Conservation (phyloP, 2,888 invertebrate genomes). For the Drosophila bunnanda region DNA sequence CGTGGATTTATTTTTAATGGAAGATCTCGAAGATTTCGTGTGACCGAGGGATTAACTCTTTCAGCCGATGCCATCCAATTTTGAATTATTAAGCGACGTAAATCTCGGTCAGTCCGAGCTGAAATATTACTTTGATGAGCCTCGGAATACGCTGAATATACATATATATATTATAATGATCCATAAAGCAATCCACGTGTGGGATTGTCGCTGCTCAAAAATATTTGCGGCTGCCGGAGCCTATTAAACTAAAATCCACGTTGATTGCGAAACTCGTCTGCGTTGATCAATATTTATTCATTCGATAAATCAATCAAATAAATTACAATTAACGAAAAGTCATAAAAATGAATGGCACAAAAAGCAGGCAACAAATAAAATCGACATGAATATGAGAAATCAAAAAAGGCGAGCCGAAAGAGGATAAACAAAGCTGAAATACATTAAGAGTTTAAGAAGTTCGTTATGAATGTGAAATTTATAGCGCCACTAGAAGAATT, state of each 20-base stretch:
- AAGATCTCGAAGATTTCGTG: conserved; percentile 64
- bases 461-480: conserved; percentile 75
- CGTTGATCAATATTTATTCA: conserved; percentile 72
- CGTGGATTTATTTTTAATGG: conserved; percentile 74
- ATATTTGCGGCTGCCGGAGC: conserved; percentile 17
- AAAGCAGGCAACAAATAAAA: conserved; percentile 33
- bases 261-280: conserved; percentile 73
- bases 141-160: not conserved
- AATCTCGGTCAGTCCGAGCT: conserved; percentile 61
- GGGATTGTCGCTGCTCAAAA: conserved; percentile 14
- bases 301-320: conserved; percentile 80
- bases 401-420: conserved; percentile 17
- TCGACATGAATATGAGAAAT: conserved; percentile 40
- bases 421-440: conserved; percentile 27
- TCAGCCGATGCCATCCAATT: conserved; percentile 54
- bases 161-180: conserved; percentile 35
- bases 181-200: conserved; percentile 49
- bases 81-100: conserved; percentile 66
- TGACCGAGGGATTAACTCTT: conserved; percentile 70
- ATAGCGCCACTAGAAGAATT: conserved; percentile 65
- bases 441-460: conserved; percentile 37
- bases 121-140: conserved; percentile 70
- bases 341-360: conserved; percentile 66
- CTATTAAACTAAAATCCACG: conserved; percentile 47
- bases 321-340: conserved; percentile 79